phyloP scores from a whole-genome alignment of 92 coral and sea anemone species.

The Porites divaricata region DNA sequence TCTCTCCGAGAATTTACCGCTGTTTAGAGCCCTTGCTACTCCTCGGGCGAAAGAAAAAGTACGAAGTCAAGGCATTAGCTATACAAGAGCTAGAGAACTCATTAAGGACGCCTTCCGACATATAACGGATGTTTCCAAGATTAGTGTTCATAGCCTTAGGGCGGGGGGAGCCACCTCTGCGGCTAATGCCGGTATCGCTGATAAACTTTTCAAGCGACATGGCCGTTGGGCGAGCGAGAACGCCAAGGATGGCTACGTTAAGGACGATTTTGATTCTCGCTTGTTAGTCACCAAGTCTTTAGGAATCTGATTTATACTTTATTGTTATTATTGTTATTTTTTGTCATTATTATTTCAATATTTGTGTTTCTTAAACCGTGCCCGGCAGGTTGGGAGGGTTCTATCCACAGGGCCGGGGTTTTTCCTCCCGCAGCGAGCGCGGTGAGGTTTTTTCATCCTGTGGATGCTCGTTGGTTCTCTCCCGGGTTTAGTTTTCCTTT shows the following conservation, averaged over 20 bases:
- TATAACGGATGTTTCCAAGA: conserved; percentile 32
- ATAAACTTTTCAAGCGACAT: conserved; percentile 36
- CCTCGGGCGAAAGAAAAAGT: conserved; percentile 32
- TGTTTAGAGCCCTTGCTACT: no score
- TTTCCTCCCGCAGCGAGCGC: conserved; percentile 3
- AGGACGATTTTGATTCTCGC: conserved; percentile 47
- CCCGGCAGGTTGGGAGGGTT: neutral
- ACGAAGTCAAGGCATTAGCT: conserved; percentile 44
- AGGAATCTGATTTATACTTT: no score
- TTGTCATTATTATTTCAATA: no score
- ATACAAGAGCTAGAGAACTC: neutral
- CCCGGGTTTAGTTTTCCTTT: neutral
- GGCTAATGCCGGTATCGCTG: conserved; percentile 28
- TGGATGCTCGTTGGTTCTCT: conserved; percentile 17
- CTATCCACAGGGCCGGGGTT: neutral
- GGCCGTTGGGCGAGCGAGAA: conserved; percentile 53
- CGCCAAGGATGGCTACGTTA: conserved; percentile 55
- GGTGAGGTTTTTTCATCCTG: neutral
- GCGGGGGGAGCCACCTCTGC: conserved; percentile 45
- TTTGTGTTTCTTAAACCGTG: neutral
- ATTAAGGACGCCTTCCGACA: conserved; percentile 58
- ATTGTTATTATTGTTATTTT: no score
- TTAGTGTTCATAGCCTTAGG: conserved; percentile 32
- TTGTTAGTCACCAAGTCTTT: conserved; percentile 32
- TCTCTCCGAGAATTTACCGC: no score